phyloP scores from a whole-genome alignment of 1,140 invertebrate genomes.

The Apis dorsata region DNA sequence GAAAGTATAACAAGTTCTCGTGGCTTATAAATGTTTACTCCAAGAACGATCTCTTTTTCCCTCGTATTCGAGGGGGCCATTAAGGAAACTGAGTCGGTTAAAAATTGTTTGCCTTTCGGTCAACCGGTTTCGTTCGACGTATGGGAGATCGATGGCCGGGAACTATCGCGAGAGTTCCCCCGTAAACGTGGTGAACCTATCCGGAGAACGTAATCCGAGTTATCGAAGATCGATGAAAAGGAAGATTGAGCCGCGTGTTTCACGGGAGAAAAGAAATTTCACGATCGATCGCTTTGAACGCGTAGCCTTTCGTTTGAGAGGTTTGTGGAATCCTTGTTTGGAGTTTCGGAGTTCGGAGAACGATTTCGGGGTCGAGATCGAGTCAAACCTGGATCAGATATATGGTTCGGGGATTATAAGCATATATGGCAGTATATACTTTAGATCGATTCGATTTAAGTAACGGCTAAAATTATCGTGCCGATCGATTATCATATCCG shows the following conservation, averaged over 20 bases:
- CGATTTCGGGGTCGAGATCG: too few species aligned
- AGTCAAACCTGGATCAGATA: too few species aligned
- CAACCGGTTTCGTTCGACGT: background rate
- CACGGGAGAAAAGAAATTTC: background rate
- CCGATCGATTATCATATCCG: too few species aligned
- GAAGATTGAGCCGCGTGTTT: background rate
- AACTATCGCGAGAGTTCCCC: background rate
- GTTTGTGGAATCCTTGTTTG: too few species aligned
- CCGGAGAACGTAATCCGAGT: too few species aligned
- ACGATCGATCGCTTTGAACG: background rate
- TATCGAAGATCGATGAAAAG: background rate
- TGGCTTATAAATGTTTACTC: slow-evolving; percentile 46
- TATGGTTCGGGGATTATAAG: too few species aligned
- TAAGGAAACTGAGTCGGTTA: slow-evolving; percentile 10
- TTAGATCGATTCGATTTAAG: too few species aligned
- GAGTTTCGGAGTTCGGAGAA: background rate
- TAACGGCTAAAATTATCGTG: too few species aligned
- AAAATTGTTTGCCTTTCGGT: background rate
- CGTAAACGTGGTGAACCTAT: background rate
- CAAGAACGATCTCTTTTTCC: slow-evolving; percentile 37
- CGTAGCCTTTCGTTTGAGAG: too few species aligned
- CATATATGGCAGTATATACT: too few species aligned
- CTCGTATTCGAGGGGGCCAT: background rate
- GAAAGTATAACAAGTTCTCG: slow-evolving; percentile 47
- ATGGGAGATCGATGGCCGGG: background rate